Evolutionary conservation across 1,140 invertebrate genomes (phyloP).

Genomic region (Reticulitermes speratus): DNA sequence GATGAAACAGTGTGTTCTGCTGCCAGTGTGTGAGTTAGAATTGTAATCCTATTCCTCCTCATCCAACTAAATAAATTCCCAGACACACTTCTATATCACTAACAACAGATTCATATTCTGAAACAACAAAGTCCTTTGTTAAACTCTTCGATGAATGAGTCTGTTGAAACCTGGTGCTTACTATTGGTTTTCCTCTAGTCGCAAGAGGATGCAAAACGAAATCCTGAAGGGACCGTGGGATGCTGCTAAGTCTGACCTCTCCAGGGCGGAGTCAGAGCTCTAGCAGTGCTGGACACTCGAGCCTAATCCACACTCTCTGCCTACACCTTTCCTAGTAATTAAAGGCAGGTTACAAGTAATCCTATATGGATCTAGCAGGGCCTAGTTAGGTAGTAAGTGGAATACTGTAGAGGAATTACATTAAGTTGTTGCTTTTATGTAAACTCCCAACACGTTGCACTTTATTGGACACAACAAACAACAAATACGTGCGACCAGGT

Average conservation of each 20-base stretch:
- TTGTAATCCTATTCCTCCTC: too few relatives aligned
- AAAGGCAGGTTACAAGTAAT: conserved; percentile 22
- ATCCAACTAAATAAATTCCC: too few relatives aligned
- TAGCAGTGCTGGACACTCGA: conserved; percentile 7
- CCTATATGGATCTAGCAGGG: neutral
- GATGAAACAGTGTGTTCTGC: too few relatives aligned
- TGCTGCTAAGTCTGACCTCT: neutral
- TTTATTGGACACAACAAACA: conserved; percentile 22
- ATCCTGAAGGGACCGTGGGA: neutral
- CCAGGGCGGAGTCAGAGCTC: neutral
- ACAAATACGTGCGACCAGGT: neutral
- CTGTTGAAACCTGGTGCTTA: neutral
- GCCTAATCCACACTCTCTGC: neutral
- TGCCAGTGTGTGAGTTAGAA: too few relatives aligned
- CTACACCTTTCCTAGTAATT: conserved; percentile 26
- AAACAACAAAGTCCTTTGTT: neutral
- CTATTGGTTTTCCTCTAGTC: neutral
- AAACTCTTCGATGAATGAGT: neutral
- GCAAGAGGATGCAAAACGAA: neutral
- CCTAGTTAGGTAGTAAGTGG: neutral
- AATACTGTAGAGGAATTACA: neutral
- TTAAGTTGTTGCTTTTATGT: conserved; percentile 1
- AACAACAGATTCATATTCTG: neutral
- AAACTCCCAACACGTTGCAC: conserved; percentile 24
- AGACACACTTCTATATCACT: neutral